A percentile compares a stretch with the other conserved stretches of the same genome.
Conservation (phyloP, 2,797 vertebrate genomes). For the Podarcis lilfordi region DNA sequence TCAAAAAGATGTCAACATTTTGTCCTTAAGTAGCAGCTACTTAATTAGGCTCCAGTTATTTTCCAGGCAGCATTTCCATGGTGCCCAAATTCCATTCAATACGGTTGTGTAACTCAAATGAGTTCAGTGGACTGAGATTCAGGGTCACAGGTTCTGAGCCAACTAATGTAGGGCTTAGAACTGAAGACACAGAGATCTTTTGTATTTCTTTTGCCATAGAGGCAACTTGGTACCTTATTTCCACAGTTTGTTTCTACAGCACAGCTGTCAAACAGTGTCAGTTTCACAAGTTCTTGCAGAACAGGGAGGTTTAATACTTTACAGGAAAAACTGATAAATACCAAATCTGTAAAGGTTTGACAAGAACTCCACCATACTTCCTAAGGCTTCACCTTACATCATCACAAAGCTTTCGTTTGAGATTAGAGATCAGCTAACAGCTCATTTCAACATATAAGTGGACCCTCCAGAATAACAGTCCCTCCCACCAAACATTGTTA, state of each 20-base stretch:
- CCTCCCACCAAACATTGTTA: neutral
- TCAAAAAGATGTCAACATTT: neutral
- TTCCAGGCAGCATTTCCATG: neutral
- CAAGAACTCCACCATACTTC: neutral
- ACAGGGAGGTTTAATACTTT: neutral
- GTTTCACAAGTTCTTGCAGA: neutral
- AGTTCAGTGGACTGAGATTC: neutral
- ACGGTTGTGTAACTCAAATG: neutral
- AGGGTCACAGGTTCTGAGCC: neutral
- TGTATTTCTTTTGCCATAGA: neutral
- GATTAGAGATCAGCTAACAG: neutral
- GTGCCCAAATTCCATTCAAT: fast-evolving
- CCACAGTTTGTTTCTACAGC: neutral
- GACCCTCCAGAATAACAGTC: neutral
- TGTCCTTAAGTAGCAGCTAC: neutral
- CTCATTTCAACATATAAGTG: neutral
- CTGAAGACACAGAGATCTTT: too few relatives aligned
- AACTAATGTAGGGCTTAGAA: neutral
- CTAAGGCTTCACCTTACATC: neutral
- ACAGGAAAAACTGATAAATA: neutral
- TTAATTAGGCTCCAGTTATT: slow-evolving; percentile 3
- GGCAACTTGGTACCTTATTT: neutral
- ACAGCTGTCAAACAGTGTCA: neutral
- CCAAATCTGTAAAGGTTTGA: neutral
- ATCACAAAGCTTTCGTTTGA: neutral